These are phyloP conservation scores for Agelastica alni DNA, from an alignment of 2,888 invertebrate species.

Conservation along the genomic window DNA sequence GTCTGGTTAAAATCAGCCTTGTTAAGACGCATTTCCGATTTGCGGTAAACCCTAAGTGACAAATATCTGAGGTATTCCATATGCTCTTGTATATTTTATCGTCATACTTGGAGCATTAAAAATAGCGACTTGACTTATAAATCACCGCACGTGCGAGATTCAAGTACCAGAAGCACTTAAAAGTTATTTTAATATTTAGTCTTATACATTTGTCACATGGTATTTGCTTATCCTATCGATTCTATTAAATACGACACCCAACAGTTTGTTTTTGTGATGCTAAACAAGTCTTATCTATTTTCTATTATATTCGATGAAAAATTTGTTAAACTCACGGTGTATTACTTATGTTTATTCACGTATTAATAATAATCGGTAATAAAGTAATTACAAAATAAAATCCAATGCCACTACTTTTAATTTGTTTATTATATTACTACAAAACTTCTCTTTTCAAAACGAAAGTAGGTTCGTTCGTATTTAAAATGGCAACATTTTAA, in stretches of 20 bases:
- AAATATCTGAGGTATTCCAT: neutral
- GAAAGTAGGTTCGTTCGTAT: no score
- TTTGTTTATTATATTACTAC: no score
- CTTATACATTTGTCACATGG: slow-evolving; percentile 38
- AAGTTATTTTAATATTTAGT: slow-evolving; percentile 34
- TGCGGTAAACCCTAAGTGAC: slow-evolving; percentile 1
- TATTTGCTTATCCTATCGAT: slow-evolving; percentile 34
- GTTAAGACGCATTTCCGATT: neutral
- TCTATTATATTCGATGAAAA: no score
- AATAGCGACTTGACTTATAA: slow-evolving; percentile 26
- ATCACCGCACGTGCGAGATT: slow-evolving; percentile 27
- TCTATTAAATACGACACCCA: slow-evolving; percentile 28
- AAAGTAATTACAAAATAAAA: no score
- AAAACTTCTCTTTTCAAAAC: neutral
- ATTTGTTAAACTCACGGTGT: no score
- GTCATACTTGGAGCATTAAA: slow-evolving; percentile 9
- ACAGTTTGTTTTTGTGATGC: no score
- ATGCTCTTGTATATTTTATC: slow-evolving; percentile 8
- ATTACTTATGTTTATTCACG: no score
- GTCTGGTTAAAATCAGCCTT: no score
- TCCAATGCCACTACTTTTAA: no score
- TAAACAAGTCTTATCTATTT: no score
- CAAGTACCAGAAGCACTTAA: slow-evolving; percentile 31
- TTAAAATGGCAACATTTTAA: no score
- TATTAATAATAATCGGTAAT: no score